A percentile compares a stretch with the other conserved stretches of the same genome.
phyloP scores from a whole-genome alignment of 2,888 invertebrate species.

The Chymomyza caudatula region DNA sequence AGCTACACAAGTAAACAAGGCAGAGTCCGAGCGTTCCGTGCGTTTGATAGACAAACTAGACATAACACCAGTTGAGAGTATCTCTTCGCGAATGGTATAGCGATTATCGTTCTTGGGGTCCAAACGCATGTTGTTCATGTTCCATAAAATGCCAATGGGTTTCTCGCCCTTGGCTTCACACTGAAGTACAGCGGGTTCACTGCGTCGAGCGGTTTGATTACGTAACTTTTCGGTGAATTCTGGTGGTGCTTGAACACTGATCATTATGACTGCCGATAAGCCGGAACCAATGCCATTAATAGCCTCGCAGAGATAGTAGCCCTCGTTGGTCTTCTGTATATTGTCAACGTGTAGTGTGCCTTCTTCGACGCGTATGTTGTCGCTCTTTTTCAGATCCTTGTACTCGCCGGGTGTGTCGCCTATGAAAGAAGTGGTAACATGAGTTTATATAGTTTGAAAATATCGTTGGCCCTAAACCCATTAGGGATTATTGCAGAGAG shows the following conservation, averaged over 20 bases:
- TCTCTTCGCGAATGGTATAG: constrained; percentile 91
- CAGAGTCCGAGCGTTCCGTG: constrained; percentile 92
- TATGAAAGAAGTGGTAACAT: constrained; percentile 69
- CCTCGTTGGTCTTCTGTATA: constrained; percentile 95
- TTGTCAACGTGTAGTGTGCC: constrained; percentile 93
- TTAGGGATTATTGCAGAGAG: no score
- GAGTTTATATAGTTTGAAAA: background rate
- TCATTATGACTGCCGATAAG: constrained; percentile 94
- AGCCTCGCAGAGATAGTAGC: constrained; percentile 96
- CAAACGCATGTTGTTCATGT: constrained; percentile 94
- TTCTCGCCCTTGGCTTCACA: constrained; percentile 96
- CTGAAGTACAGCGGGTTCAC: constrained; percentile 93
- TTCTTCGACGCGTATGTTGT: constrained; percentile 95
- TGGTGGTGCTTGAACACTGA: constrained; percentile 96
- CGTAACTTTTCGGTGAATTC: constrained; percentile 95
- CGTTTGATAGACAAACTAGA: constrained; percentile 93
- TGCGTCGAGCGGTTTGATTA: constrained; percentile 93
- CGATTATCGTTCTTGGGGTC: constrained; percentile 93
- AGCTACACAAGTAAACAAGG: constrained; percentile 93
- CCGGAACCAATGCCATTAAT: constrained; percentile 97
- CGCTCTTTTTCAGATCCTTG: constrained; percentile 93
- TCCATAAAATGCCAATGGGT: constrained; percentile 96
- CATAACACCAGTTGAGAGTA: constrained; percentile 90
- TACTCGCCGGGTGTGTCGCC: constrained; percentile 95
- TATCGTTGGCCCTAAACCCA: no score